Evolutionary conservation across 2,888 invertebrate species (phyloP).

Genomic region (Drosophila bunnanda): DNA sequence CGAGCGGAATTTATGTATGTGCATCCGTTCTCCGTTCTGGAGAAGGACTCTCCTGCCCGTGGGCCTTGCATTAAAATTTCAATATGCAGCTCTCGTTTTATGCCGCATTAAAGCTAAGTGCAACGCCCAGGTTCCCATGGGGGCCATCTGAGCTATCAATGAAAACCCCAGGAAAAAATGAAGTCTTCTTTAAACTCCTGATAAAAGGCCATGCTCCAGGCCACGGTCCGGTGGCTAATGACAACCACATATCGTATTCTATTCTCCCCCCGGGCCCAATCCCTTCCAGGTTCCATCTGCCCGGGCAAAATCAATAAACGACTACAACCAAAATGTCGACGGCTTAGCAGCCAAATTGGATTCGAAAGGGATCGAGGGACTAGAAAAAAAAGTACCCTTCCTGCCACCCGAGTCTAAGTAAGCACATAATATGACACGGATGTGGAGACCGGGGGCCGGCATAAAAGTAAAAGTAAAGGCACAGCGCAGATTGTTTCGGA

Average conservation of each 20-base stretch:
- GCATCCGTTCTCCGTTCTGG: slow-evolving; percentile 6
- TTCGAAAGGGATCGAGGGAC: slow-evolving; percentile 50
- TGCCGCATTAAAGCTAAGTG: slow-evolving; percentile 44
- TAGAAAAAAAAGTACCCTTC: slow-evolving; percentile 38
- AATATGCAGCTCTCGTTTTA: slow-evolving; percentile 28
- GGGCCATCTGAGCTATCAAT: background rate
- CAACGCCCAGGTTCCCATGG: slow-evolving; percentile 11
- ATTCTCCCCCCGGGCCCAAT: background rate
- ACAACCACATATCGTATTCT: slow-evolving; percentile 23
- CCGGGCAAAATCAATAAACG: slow-evolving; percentile 75
- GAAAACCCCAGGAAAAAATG: slow-evolving; percentile 8
- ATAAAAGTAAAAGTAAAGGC: slow-evolving; percentile 46
- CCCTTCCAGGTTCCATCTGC: slow-evolving; percentile 5
- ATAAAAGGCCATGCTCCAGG: slow-evolving; percentile 31
- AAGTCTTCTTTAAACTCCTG: slow-evolving; percentile 39
- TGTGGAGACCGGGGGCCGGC: slow-evolving; percentile 43
- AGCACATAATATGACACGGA: slow-evolving; percentile 66
- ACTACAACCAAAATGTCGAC: slow-evolving; percentile 58
- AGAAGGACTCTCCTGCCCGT: slow-evolving; percentile 7
- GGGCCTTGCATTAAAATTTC: slow-evolving; percentile 41
- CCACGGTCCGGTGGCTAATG: slow-evolving; percentile 24
- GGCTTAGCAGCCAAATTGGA: slow-evolving; percentile 81
- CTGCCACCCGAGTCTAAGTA: slow-evolving; percentile 37
- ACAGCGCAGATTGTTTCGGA: slow-evolving; percentile 56
- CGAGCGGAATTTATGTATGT: slow-evolving; percentile 74